Base-by-base conservation (phyloP, 2,113 vertebrate species). In the Andinoacara biseriatus region DNA sequence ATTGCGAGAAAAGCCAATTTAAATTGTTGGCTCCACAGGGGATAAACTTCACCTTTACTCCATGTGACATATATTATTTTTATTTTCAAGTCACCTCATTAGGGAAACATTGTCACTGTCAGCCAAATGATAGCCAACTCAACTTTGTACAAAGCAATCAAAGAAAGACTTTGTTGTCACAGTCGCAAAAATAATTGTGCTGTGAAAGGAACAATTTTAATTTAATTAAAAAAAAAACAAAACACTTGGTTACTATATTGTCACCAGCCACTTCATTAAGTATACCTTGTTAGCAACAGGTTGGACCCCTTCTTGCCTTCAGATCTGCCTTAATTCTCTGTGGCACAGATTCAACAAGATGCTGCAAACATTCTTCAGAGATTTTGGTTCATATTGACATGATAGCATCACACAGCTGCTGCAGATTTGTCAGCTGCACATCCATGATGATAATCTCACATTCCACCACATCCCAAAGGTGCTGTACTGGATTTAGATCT, bases 1-100 rank as follows among this genome's bases (percentile, higher is more conserved):
- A 83, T 83, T 85, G 43, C 26, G 40, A 49, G 75, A 56, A 82
- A 69, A 86, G 46, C 54, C n/a, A 74, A 86, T 76, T 31, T 83
- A 84, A 86, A 82, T 83, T 8, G 2, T 46, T 74, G 78, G 74
- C 78, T 90, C 20, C 3, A 59, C n/a, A 18, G 33, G 33, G 61
- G 52, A 59, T 9, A 9, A 80, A 80, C 35, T 17, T 58, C 58
- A 67, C 40, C 60, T 87, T 76, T 77, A 78, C 18, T 60, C 2
- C 8, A 5, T 18, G 58, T 74, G 49, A 86, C 40, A 26, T 84
- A 11, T 38, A 52, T 58, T 69, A 15, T 74, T 61, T 72, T 69
- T n/a, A 78, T 72, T 46, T 75, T 58, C 8, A 62, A 61, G n/a
- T 7, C 29, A 20, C 11, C 35, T 31, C 76, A 65, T 43, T 15